These are phyloP conservation scores for Mus minutoides DNA, from an alignment of 2,797 vertebrate genomes.

Conservation along the genomic window DNA sequence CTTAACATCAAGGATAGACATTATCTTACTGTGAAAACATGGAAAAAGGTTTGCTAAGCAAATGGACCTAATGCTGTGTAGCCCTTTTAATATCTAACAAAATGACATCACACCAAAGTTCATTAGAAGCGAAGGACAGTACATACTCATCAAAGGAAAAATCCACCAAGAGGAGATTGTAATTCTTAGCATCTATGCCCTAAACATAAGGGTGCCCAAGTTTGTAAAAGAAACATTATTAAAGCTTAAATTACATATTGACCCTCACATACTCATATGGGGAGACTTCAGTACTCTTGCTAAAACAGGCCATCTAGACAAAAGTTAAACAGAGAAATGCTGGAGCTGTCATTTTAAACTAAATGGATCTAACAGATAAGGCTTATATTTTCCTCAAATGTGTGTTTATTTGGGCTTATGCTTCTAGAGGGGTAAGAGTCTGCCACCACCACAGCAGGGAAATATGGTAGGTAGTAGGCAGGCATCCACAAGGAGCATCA, in stretches of 20 bases:
- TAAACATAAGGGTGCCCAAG: background rate
- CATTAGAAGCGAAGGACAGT: background rate
- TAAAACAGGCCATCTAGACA: background rate
- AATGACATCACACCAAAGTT: background rate
- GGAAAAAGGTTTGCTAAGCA: background rate
- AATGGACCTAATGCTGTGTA: background rate
- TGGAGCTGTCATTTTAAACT: background rate
- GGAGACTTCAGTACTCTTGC: background rate
- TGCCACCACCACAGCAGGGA: background rate
- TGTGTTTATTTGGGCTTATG: background rate
- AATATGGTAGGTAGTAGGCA: background rate
- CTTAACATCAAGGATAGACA: background rate
- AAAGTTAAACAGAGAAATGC: background rate
- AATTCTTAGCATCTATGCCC: background rate
- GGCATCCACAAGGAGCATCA: background rate
- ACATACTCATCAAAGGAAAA: background rate
- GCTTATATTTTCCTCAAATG: background rate
- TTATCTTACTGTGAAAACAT: background rate
- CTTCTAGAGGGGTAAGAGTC: background rate
- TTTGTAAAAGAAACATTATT: background rate
- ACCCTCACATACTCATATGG: background rate
- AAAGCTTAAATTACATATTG: background rate
- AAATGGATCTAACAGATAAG: background rate
- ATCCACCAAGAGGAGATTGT: background rate
- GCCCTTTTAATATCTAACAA: background rate